A percentile compares a stretch with the other conserved stretches of the same genome.
Evolutionary conservation across 2,888 invertebrate genomes (phyloP).

Genomic region (Pseudanteris insignis): DNA sequence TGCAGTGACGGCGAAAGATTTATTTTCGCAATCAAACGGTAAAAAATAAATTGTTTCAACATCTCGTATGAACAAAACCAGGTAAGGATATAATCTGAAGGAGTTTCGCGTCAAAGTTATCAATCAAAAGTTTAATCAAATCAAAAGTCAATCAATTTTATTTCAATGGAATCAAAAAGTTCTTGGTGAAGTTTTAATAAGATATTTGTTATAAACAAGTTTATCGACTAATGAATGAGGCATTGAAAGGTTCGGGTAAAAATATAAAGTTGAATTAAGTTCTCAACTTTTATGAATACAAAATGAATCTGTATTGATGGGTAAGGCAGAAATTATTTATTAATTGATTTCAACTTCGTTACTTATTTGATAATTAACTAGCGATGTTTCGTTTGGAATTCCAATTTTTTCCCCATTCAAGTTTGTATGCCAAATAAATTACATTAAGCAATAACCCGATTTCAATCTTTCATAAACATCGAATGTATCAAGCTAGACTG

Average conservation of each 20-base stretch:
- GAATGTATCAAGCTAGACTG: too few relatives aligned
- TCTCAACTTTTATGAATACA: conserved; percentile 22
- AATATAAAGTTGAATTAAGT: conserved; percentile 17
- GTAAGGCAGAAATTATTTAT: conserved; percentile 19
- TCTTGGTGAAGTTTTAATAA: conserved; percentile 5
- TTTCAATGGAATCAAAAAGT: conserved; percentile 1
- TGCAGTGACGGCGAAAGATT: too few relatives aligned
- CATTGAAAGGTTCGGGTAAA: conserved; percentile 4
- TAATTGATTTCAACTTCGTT: conserved; percentile 7
- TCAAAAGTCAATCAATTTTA: too few relatives aligned
- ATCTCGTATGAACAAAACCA: too few relatives aligned
- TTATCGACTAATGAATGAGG: conserved; percentile 4
- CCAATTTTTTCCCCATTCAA: too few relatives aligned
- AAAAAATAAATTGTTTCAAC: too few relatives aligned
- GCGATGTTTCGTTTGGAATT: neutral
- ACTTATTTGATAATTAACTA: conserved; percentile 4
- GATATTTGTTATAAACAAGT: conserved; percentile 8
- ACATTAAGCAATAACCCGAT: too few relatives aligned
- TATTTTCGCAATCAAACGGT: too few relatives aligned
- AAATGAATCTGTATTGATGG: conserved; percentile 12
- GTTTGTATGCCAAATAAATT: too few relatives aligned
- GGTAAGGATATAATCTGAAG: too few relatives aligned
- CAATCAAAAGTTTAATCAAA: neutral
- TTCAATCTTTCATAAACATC: too few relatives aligned
- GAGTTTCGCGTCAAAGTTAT: conserved; percentile 1